Percentiles rank a stretch among this genome's conserved stretches.
phyloP scores from a whole-genome alignment of 2,888 invertebrate genomes.

The Tenthredo mesomela region DNA sequence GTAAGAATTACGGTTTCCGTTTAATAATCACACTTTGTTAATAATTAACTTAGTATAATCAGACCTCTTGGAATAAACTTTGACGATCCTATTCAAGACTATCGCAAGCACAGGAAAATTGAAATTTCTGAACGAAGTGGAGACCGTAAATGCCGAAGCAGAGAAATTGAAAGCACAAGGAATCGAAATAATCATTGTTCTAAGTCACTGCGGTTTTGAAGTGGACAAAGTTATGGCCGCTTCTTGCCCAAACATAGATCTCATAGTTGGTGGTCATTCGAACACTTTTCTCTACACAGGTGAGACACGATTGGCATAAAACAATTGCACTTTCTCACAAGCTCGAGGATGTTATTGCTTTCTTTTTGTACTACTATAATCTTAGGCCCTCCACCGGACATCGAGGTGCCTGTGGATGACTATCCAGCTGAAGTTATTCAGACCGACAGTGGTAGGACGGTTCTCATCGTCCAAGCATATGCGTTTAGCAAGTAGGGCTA shows the following conservation, averaged over 20 bases:
- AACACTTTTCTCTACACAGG: conserved; percentile 88
- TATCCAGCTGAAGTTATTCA: conserved; percentile 87
- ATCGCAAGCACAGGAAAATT: conserved; percentile 84
- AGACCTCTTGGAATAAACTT: background rate
- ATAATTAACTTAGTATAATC: background rate
- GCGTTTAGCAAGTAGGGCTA: conserved; percentile 82
- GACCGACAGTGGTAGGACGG: conserved; percentile 79
- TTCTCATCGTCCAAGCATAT: conserved; percentile 87
- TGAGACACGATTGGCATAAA: conserved; percentile 46
- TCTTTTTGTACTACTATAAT: background rate
- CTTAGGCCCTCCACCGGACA: conserved; percentile 37
- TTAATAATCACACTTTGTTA: background rate
- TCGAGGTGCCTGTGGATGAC: conserved; percentile 80
- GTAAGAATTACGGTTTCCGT: conserved; percentile 75
- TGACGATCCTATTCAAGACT: conserved; percentile 77
- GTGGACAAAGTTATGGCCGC: conserved; percentile 85
- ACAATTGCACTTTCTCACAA: conserved; percentile 54
- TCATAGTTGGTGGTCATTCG: conserved; percentile 93
- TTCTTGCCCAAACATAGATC: conserved; percentile 85
- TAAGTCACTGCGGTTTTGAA: conserved; percentile 90
- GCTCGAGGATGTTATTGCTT: background rate
- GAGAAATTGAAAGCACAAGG: conserved; percentile 81
- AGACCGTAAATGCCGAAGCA: conserved; percentile 85
- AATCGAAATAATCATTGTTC: conserved; percentile 88
- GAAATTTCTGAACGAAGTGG: conserved; percentile 85